Evolutionary conservation across 2,113 vertebrate species (phyloP), one percentile per base, ranked within the genome.

Genomic region (Thinocorus orbignyianus): DNA sequence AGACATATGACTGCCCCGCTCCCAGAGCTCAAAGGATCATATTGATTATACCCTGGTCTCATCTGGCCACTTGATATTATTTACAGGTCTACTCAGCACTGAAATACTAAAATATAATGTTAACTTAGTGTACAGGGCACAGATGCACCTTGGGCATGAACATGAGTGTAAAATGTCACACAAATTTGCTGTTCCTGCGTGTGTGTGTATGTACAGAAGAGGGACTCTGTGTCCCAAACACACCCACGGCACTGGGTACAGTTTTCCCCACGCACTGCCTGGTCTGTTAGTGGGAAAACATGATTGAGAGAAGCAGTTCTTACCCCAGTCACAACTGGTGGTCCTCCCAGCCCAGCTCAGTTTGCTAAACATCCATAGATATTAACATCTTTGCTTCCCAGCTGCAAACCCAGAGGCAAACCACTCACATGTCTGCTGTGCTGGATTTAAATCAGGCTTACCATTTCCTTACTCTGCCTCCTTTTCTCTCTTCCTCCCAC

Each of bases 191-290:
- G 48, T 31, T 54, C 7, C 2, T 33, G 35, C 6, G 1, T 52
- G 0, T 17, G 30, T 31, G 52, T 9, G 22, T n/a, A 33, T 0
- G 2, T 2, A 23, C 25, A 23, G 44, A 41, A 19, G 28, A 42
- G 44, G 1, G 28, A 69, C 8, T 10, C 61, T 19, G 30, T 41
- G 60, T 28, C 46, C 55, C 72, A 52, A 17, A 68, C 4, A 1
- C 72, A 13, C 30, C 1, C 13, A 3, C 1, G 1, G 37, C 13
- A 5, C 25, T 5, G 52, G 49, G 24, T 0, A 7, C 31, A 62
- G 28, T 7, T 35, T 58, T 44, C 57, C 78, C 35, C 57, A 18
- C 0, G 13, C 33, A 2, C 61, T 60, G 33, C 55, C 26, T 68
- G 30, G 64, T 2, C 35, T 41, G 20, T 6, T 9, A 48, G 61